Evolutionary conservation across 2,888 invertebrate species (phyloP), one percentile per base, ranked within the genome.

Genomic region (Adineta ricciae): DNA sequence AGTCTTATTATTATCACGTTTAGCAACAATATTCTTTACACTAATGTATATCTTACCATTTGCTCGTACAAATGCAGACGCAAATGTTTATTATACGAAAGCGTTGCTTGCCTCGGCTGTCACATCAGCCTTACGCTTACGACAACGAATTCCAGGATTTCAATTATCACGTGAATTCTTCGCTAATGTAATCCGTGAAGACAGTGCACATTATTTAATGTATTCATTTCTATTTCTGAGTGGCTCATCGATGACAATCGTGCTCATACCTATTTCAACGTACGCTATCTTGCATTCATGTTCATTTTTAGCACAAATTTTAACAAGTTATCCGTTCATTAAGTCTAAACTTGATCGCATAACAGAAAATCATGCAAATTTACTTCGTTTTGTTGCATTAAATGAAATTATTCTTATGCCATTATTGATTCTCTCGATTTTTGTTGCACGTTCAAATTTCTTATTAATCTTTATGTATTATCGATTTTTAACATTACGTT

Each of bases 391-490:
- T 86, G 94, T 96, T 85, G 96, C 97, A 49, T 94, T 96, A 89
- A 94, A 95, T 0, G 99, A 99, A 92, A 97, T 99, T 85, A 92
- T 92, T 88, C 89, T 93, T 52, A 92, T 93, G 91, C 92, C 93
- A 21, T 90, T 92, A 49, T 89, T 92, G 49, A 88, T 93, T 72
- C 88, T 92, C 46, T 91, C 92, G 88, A 90, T 92, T n/a, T 93
- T 98, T 87, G 93, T 94, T 96, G 97, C 92, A 94, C 94, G 94
- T 36, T 41, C 24, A 83, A 86, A 84, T 84, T 54, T 56, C 86
- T 92, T 98, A 89, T 94, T 96, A 24, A 97, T 97, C 82, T 95
- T 99, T 91, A 93, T 97, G 89, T 99, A 98, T 92, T 98, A 97
- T 91, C 95, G 97, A 90, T 99, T 99, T 92, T 92, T 99, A 88